These are phyloP conservation scores for Rhyzopertha dominica DNA, from an alignment of 1,140 invertebrate genomes.

Conservation along the genomic window DNA sequence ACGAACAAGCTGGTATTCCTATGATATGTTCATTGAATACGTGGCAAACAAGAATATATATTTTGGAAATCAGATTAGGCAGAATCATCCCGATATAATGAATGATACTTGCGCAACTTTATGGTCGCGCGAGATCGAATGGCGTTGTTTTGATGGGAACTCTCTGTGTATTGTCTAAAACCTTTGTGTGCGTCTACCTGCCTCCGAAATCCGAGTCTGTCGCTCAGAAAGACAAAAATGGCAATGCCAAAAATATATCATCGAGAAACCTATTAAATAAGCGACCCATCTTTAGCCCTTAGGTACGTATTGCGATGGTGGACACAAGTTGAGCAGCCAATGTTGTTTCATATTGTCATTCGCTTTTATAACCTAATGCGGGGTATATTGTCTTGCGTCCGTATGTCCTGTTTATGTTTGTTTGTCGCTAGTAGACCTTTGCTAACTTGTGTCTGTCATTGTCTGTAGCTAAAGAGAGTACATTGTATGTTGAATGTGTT, in stretches of 20 bases:
- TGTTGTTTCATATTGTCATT: constrained; percentile 20
- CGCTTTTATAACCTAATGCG: constrained; percentile 3
- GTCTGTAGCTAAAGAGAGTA: constrained; percentile 44
- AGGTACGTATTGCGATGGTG: constrained; percentile 48
- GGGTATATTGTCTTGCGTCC: too few relatives aligned
- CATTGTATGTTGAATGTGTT: constrained; percentile 38
- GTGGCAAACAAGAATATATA: too few relatives aligned
- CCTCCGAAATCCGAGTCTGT: constrained; percentile 38
- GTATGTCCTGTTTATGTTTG: constrained; percentile 20
- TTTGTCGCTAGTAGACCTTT: constrained; percentile 36
- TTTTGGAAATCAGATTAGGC: too few relatives aligned
- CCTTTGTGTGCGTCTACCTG: constrained; percentile 66
- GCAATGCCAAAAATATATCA: background rate
- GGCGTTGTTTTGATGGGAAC: constrained; percentile 1
- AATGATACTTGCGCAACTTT: too few relatives aligned
- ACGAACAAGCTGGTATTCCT: too few relatives aligned
- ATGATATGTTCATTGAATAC: too few relatives aligned
- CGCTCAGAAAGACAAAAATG: constrained; percentile 18
- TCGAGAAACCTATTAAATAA: constrained; percentile 5
- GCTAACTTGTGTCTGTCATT: constrained; percentile 47
- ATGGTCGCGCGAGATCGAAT: too few relatives aligned
- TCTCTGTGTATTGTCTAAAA: constrained; percentile 64
- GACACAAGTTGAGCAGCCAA: constrained; percentile 53
- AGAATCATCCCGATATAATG: too few relatives aligned
- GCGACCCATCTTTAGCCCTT: constrained; percentile 23